Conservation (phyloP, 1,140 invertebrate genomes). For the Neomicropteryx cornuta region DNA sequence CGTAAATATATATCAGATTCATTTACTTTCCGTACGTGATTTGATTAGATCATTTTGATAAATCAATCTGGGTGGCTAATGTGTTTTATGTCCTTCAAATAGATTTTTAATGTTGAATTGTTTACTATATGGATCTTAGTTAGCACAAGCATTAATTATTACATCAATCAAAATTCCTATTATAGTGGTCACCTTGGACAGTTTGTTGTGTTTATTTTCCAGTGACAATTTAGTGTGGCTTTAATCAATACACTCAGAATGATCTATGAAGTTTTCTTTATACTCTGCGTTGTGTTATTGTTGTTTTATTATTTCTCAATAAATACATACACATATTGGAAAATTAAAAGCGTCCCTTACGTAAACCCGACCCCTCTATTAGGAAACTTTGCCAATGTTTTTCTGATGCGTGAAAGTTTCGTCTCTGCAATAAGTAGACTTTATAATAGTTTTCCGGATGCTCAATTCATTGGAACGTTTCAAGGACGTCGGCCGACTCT, state of each 20-base stretch:
- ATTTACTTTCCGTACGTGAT: too few species aligned
- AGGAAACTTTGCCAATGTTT: slow-evolving; percentile 31
- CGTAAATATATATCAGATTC: too few species aligned
- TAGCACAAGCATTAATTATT: neutral
- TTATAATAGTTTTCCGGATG: slow-evolving; percentile 23
- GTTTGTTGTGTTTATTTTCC: slow-evolving; percentile 23
- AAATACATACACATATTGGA: slow-evolving; percentile 32
- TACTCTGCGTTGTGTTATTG: slow-evolving; percentile 21
- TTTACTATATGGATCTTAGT: slow-evolving; percentile 18
- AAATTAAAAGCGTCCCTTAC: slow-evolving; percentile 25
- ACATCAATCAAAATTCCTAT: neutral
- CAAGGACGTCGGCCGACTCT: slow-evolving; percentile 32
- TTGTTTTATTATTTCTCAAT: slow-evolving; percentile 27
- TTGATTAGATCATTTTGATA: too few species aligned
- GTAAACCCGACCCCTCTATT: slow-evolving; percentile 33
- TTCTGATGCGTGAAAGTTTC: slow-evolving; percentile 27
- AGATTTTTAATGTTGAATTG: slow-evolving; percentile 29
- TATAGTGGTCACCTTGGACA: neutral
- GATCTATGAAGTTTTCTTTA: slow-evolving; percentile 20
- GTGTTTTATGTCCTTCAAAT: too few species aligned
- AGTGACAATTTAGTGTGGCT: slow-evolving; percentile 22
- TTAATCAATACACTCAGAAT: too few species aligned
- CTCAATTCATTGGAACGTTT: slow-evolving; percentile 31
- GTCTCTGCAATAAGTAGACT: slow-evolving; percentile 27
- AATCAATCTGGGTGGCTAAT: too few species aligned